A percentile compares a stretch with the other conserved stretches of the same genome.
phyloP scores from a whole-genome alignment of 2,797 vertebrate species.

The Gorsachius magnificus region DNA sequence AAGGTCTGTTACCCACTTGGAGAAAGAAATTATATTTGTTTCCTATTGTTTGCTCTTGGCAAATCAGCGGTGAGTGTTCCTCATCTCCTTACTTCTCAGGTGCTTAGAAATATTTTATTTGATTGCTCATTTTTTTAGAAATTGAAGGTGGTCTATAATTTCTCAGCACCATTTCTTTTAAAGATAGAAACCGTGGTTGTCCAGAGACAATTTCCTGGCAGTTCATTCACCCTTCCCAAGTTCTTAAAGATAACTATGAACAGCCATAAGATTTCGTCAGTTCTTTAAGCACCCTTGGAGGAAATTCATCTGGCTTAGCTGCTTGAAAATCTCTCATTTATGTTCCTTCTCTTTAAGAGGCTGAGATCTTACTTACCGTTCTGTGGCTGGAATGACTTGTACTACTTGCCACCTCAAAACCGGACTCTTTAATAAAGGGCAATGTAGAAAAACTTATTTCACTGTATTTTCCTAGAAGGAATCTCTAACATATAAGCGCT shows the following conservation, averaged over 20 bases:
- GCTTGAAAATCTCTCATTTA: background rate
- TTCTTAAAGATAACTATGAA: background rate
- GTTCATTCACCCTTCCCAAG: background rate
- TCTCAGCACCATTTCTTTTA: background rate
- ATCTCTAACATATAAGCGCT: background rate
- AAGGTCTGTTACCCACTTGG: background rate
- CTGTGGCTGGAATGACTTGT: background rate
- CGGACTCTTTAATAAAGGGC: background rate
- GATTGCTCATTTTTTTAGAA: background rate
- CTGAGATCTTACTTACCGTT: background rate
- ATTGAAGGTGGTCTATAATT: background rate
- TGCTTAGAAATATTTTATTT: background rate
- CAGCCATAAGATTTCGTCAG: background rate
- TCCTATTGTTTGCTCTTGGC: background rate
- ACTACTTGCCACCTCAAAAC: background rate
- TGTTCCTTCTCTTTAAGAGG: background rate
- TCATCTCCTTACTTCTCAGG: background rate
- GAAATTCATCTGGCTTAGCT: background rate
- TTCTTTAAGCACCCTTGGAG: background rate
- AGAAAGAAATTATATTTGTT: background rate
- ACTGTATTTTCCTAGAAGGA: background rate
- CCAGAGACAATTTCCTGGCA: background rate
- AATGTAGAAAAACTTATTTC: background rate
- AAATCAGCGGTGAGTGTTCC: background rate
- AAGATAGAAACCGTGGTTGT: background rate